These are phyloP conservation scores for Alauda arvensis DNA, from an alignment of 2,797 vertebrate species.

Conservation along the genomic window DNA sequence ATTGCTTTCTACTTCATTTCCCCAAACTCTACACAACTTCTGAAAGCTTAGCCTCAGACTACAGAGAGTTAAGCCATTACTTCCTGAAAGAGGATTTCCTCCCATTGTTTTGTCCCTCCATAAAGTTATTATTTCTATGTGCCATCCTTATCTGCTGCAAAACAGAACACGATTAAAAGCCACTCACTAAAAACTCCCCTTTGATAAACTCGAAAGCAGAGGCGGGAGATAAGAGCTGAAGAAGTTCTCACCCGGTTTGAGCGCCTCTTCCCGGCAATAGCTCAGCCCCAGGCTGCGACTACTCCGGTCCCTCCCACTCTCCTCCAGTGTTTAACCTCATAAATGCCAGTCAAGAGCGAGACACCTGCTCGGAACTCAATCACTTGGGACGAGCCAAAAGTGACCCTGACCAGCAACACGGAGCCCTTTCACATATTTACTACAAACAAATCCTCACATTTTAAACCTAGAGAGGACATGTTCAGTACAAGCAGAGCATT, in stretches of 20 bases:
- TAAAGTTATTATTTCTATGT: slow-evolving; percentile 11
- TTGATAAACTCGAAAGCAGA: neutral
- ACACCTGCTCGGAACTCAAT: neutral
- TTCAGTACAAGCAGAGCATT: neutral
- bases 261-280: neutral
- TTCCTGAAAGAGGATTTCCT: slow-evolving; percentile 65
- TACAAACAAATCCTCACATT: neutral
- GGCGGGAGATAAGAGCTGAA: neutral
- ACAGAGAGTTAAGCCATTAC: slow-evolving; percentile 51
- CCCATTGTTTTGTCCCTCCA: slow-evolving; percentile 42
- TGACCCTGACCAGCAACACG: neutral
- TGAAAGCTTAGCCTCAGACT: slow-evolving; percentile 5
- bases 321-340: slow-evolving; percentile 31
- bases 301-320: slow-evolving; percentile 30
- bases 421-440: neutral
- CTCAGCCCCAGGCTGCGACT: slow-evolving; percentile 22
- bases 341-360: slow-evolving; percentile 15
- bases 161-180: neutral
- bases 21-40: neutral
- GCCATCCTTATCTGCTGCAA: neutral
- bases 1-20: neutral
- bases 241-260: slow-evolving; percentile 2
- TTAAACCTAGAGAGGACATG: neutral
- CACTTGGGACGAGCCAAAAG: neutral
- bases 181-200: neutral